A percentile compares a stretch with the other conserved stretches of the same genome.
phyloP scores from a whole-genome alignment of 2,797 vertebrate species.

The Lateolabrax maculatus region DNA sequence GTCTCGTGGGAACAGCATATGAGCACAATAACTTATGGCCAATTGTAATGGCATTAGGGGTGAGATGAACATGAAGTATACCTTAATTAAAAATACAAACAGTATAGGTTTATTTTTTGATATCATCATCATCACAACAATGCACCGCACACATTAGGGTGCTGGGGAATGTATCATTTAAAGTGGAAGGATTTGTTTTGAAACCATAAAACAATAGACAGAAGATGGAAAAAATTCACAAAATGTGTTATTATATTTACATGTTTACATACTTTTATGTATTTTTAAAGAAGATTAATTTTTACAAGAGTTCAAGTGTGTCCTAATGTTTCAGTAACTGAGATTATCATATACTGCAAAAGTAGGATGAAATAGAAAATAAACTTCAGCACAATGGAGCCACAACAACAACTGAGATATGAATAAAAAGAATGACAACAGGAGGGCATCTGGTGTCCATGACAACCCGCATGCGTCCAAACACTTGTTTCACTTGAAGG shows the following conservation, averaged over 20 bases:
- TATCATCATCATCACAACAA: neutral
- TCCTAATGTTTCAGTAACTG: neutral
- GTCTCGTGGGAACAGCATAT: neutral
- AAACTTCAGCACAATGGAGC: neutral
- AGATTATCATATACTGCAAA: neutral
- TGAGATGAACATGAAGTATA: neutral
- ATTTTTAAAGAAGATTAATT: neutral
- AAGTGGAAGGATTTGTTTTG: neutral
- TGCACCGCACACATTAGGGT: neutral
- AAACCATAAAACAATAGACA: no score
- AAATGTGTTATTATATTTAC: neutral
- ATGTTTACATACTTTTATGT: neutral
- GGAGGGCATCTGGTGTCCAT: neutral
- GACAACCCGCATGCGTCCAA: neutral
- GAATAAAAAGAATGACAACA: neutral
- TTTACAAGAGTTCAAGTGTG: neutral
- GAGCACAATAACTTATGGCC: neutral
- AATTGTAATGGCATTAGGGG: neutral
- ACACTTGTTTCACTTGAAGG: neutral
- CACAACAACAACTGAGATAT: neutral
- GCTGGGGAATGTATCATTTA: neutral
- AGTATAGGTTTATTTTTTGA: no score
- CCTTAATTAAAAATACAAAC: neutral
- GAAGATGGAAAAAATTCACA: no score
- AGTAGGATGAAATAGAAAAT: neutral